Percentiles rank a stretch among this genome's conserved stretches.
Conservation (phyloP, 2,888 invertebrate species). For the Salpingus planirostris region DNA sequence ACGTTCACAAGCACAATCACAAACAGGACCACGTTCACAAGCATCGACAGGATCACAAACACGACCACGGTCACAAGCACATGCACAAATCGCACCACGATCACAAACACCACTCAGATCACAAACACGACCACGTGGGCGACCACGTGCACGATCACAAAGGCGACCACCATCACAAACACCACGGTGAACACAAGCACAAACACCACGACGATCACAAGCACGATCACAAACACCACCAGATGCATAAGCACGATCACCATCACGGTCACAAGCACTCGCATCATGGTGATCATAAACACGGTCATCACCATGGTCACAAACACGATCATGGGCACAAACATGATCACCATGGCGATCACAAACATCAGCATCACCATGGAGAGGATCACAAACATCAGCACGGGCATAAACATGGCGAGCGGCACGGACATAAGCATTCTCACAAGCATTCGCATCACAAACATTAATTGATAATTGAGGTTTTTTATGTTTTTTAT, state of each 20-base stretch:
- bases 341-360: conserved; percentile 4
- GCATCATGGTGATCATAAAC: conserved; percentile 15
- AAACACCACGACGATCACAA: conserved; percentile 17
- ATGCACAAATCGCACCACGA: conserved; percentile 17
- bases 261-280: conserved; percentile 18
- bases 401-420: background rate
- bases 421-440: conserved; percentile 2
- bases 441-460: conserved; percentile 14
- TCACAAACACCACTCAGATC: conserved; percentile 17
- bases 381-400: background rate
- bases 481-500: no score
- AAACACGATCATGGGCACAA: conserved; percentile 11
- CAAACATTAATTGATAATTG: conserved; percentile 8
- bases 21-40: conserved; percentile 31
- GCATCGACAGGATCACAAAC: conserved; percentile 27
- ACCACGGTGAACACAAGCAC: conserved; percentile 19
- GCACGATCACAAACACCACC: conserved; percentile 18
- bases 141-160: conserved; percentile 17
- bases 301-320: conserved; percentile 10
- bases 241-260: conserved; percentile 18
- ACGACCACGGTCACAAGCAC: conserved; percentile 21
- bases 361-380: background rate
- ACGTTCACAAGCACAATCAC: conserved; percentile 32
- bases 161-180: conserved; percentile 17
- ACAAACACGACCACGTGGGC: conserved; percentile 20